These are phyloP conservation scores for Gallinago media DNA, from an alignment of 2,113 vertebrate species.

Conservation along the genomic window DNA sequence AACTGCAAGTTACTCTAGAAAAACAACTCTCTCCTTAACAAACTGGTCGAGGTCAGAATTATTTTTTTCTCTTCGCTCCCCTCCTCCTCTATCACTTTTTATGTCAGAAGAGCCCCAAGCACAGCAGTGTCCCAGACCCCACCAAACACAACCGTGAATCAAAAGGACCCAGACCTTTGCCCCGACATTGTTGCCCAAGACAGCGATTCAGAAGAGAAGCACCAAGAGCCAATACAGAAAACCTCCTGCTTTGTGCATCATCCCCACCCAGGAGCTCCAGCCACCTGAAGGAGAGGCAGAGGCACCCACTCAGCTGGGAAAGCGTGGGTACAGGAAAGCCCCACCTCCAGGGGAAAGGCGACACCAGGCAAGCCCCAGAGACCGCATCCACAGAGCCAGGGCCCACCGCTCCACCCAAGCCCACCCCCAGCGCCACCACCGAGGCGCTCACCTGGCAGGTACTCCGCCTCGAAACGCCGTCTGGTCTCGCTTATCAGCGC, in stretches of 20 bases:
- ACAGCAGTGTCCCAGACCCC: not conserved
- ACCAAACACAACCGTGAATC: accelerated
- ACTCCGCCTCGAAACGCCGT: constrained; percentile 88
- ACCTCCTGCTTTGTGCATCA: accelerated
- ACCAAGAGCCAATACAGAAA: not conserved
- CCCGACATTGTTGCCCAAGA: not conserved
- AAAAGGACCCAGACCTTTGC: not conserved
- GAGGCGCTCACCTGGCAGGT: constrained; percentile 82
- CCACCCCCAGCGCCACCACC: accelerated
- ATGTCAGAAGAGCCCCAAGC: not conserved
- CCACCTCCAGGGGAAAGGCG: too few relatives aligned
- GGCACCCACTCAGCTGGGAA: accelerated
- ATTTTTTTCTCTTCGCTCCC: not conserved
- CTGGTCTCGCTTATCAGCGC: constrained; percentile 85
- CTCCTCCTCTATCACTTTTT: accelerated
- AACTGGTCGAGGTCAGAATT: not conserved
- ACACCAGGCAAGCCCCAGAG: not conserved
- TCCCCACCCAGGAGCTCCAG: accelerated
- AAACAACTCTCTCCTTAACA: not conserved
- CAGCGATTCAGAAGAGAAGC: not conserved
- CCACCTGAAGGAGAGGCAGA: not conserved
- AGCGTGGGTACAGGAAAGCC: accelerated
- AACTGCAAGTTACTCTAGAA: not conserved
- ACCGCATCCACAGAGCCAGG: accelerated
- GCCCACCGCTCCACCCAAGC: not conserved